Conservation (phyloP, 1,140 invertebrate genomes). For the Harlomillsia oculata region DNA sequence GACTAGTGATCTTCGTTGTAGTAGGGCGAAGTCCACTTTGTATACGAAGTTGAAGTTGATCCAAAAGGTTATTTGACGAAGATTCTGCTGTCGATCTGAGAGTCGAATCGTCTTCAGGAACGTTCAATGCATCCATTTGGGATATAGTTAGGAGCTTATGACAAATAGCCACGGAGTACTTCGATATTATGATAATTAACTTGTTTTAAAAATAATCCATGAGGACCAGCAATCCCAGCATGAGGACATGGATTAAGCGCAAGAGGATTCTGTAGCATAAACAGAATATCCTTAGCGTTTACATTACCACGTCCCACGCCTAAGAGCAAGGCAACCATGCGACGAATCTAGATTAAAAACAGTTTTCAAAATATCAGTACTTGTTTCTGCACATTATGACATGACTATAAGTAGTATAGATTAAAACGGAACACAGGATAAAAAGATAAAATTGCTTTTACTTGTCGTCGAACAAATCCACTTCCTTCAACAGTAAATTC, state of each 20-base stretch:
- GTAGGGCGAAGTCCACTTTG: background rate
- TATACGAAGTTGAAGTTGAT: background rate
- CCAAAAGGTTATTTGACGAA: background rate
- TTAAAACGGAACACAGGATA: background rate
- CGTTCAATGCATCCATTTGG: too few relatives aligned
- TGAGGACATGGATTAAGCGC: conserved; percentile 52
- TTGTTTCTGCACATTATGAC: conserved; percentile 14
- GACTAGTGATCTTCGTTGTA: background rate
- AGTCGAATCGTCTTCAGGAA: too few relatives aligned
- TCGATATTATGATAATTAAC: conserved; percentile 55
- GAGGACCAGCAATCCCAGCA: conserved; percentile 46
- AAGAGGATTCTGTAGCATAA: conserved; percentile 63
- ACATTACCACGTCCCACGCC: conserved; percentile 49
- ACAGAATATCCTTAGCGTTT: conserved; percentile 50
- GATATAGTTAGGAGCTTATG: background rate
- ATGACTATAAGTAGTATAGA: background rate
- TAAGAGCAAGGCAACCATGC: conserved; percentile 57
- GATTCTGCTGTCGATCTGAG: background rate
- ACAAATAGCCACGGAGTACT: conserved; percentile 39
- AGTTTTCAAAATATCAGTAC: conserved; percentile 8
- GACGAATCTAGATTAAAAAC: conserved; percentile 50
- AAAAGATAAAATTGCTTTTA: conserved; percentile 7
- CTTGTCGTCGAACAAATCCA: conserved; percentile 33
- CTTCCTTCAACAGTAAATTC: conserved; percentile 30
- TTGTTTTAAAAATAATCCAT: conserved; percentile 57